Base-by-base conservation (phyloP, 1,140 invertebrate species). In the Macrocentrus cingulum region DNA sequence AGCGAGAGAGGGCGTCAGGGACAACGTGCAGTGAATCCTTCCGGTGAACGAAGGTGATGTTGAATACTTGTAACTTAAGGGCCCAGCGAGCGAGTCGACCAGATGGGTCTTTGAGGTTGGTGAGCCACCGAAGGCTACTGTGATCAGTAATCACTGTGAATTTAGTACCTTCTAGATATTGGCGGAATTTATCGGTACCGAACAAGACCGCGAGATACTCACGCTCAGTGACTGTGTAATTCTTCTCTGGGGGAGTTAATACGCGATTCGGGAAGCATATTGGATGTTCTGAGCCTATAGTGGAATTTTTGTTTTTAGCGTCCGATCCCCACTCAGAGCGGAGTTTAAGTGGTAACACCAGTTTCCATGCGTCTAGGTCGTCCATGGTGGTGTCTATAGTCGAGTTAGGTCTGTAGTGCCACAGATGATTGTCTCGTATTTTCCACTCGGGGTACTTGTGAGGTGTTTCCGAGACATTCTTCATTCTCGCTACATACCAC, bases 201-300 rank as follows among this genome's bases (percentile, higher is more conserved):
- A 72, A 80, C 1, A 84, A 64, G 1, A 84, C 67, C 0, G 81
- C 81, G 1, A 83, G 59, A 23, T 72, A 73, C 70, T 84, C 81
- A 42, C 70, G 56, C 56, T 84, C 80, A 0, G 73, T 78, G 2
- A 67, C 72, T 1, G 60, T 50, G 46, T 49, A 49, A 6, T 49
- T 49, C 20, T 23, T 4, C 16, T 49, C 55, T 1, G 55, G 20
- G 4, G 34, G 18, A n/a, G 55, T 49, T 1, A 57, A 2, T 6
- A 42, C n/a, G 20, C 45, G 11, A 25, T 25, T 49, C 16, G 32
- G 29, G 37, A 36, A 57, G n/a, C 22, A 9, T 3, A 57, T 57
- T 2, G 45, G 55, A 11, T 48, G 44, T 11, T 49, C 55, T 9
- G 9, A 4, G 2, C 55, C 45, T n/a, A 23, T 7, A 4, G 25